A percentile compares a stretch with the other conserved stretches of the same genome.
These are phyloP conservation scores for Drosophila sproati DNA, from an alignment of 1,140 invertebrate genomes.

Conservation along the genomic window DNA sequence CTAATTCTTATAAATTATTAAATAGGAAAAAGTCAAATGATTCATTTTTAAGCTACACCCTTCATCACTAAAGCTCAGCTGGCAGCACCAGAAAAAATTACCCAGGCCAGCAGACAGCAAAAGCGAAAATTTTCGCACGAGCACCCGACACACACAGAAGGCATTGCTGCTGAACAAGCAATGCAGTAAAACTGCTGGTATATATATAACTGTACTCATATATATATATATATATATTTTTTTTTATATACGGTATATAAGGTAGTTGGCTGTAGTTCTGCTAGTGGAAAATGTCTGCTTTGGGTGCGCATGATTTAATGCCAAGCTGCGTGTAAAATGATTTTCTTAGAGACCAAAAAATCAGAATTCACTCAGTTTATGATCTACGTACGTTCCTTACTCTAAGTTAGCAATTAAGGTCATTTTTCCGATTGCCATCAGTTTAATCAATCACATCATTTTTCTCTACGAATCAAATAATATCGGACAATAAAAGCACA, in stretches of 20 bases:
- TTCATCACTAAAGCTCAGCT: conserved; percentile 81
- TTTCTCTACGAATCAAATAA: no score
- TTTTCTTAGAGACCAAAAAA: conserved; percentile 50
- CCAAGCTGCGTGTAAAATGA: conserved; percentile 54
- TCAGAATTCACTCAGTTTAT: conserved; percentile 9
- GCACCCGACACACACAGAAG: conserved; percentile 27
- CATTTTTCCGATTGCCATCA: no score
- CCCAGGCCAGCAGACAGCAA: conserved; percentile 34
- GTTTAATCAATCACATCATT: no score
- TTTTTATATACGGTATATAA: not conserved
- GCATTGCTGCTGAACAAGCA: conserved; percentile 36
- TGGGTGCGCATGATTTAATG: conserved; percentile 52
- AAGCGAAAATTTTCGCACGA: conserved; percentile 52
- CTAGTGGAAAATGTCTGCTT: not conserved
- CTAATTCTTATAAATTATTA: conserved; percentile 84
- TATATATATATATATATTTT: not conserved
- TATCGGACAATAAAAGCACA: no score
- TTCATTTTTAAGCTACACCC: conserved; percentile 82
- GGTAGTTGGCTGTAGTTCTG: not conserved
- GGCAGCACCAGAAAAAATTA: conserved; percentile 53
- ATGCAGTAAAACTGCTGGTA: conserved; percentile 11
- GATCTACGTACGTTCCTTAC: not conserved
- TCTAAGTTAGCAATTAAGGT: no score
- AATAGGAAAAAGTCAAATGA: conserved; percentile 83
- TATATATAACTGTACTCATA: not conserved